phyloP scores from a whole-genome alignment of 2,113 vertebrate genomes.

The Osmerus mordax region DNA sequence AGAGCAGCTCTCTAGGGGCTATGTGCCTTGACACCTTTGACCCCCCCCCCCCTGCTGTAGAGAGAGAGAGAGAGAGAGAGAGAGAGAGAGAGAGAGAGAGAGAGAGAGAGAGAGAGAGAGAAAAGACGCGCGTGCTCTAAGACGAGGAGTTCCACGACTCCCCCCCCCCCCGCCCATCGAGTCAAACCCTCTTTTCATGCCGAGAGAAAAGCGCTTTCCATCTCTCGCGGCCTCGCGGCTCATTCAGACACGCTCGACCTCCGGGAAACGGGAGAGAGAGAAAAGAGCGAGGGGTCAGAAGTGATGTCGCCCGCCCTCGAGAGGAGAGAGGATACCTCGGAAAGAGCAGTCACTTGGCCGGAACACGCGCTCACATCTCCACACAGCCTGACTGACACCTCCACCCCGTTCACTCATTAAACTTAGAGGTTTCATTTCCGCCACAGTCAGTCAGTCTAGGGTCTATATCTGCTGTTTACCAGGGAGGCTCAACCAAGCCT shows the following conservation, averaged over 20 bases:
- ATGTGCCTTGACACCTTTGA: slow-evolving; percentile 30
- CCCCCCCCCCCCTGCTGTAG: slow-evolving; percentile 4
- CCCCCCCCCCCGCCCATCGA: slow-evolving; percentile 25
- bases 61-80: background rate
- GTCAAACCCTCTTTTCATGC: slow-evolving; percentile 44
- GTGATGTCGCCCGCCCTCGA: slow-evolving; percentile 26
- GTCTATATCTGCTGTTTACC: slow-evolving; percentile 15
- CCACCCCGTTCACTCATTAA: slow-evolving; percentile 4
- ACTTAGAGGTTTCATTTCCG: slow-evolving; percentile 24
- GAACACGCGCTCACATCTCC: slow-evolving; percentile 18
- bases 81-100: background rate
- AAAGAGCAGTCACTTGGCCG: slow-evolving; percentile 28
- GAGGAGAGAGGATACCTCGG: slow-evolving; percentile 36
- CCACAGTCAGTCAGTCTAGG: slow-evolving; percentile 6
- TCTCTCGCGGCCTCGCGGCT: slow-evolving; percentile 44
- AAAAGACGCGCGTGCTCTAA: slow-evolving; percentile 21
- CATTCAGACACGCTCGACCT: slow-evolving; percentile 24
- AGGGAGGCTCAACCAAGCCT: slow-evolving; percentile 6
- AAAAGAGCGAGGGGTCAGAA: slow-evolving; percentile 24
- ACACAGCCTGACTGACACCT: background rate
- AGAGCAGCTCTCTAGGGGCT: slow-evolving; percentile 8
- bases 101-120: background rate
- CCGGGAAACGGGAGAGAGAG: slow-evolving; percentile 21
- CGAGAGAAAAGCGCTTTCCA: slow-evolving; percentile 8
- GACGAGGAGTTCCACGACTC: slow-evolving; percentile 31